Conservation (phyloP, 2,113 vertebrate species). For the Malurus alboscapulatus region DNA sequence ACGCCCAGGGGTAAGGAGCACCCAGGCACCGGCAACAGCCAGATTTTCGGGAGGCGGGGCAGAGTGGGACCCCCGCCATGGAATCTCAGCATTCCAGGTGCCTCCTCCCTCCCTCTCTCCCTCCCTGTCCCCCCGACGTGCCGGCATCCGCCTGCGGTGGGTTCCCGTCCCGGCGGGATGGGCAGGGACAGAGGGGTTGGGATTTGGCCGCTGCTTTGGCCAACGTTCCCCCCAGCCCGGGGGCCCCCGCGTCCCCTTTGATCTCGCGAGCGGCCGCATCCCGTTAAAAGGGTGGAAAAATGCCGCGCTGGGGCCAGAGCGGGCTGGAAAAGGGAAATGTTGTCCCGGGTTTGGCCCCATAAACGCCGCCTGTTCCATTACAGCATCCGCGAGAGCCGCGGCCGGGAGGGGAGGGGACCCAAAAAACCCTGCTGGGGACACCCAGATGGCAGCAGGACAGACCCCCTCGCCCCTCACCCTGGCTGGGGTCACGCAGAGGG, state of each 20-base stretch:
- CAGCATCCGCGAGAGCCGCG: background rate
- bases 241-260: background rate
- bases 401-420: background rate
- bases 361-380: slow-evolving; percentile 23
- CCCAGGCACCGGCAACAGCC: background rate
- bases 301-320: background rate
- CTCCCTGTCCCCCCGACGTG: background rate
- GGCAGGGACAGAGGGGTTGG: background rate
- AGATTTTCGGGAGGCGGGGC: background rate
- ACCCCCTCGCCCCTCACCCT: background rate
- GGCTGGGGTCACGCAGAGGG: background rate
- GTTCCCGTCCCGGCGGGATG: background rate
- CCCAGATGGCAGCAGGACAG: background rate
- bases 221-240: no score
- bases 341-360: background rate
- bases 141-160: background rate
- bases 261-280: background rate
- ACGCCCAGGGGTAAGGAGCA: background rate
- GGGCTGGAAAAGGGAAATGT: background rate
- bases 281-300: background rate
- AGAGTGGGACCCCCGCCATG: background rate
- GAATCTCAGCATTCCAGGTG: background rate
- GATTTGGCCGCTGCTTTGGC: background rate
- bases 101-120: accelerated
- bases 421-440: background rate